Base-by-base conservation (phyloP, 2,888 invertebrate genomes). In the Sinodicranocentrus sp. region DNA sequence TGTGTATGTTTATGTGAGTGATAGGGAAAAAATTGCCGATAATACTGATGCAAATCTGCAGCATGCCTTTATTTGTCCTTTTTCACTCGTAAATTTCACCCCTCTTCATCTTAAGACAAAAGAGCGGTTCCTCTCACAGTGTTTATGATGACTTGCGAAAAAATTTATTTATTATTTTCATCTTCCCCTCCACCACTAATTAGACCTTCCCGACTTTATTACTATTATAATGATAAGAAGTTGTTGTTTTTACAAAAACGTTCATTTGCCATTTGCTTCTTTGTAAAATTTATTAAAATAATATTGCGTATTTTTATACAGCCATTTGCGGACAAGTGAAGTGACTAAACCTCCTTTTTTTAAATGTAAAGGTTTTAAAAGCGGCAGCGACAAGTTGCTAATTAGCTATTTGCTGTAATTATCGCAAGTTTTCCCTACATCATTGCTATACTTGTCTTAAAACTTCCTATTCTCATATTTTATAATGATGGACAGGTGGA, bases 141-240 rank as follows among this genome's bases (percentile, higher is more conserved):
- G 33, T 33, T 33, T 33, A 33, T 33, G 13, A 68, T 33, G 68
- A 77, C 77, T 67, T 17, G 67, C 57, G n/a, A 52, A 75, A 33
- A 33, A 52, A 75, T 48, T 75, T 75, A 61, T 77, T 77, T 77
- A 77, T 59, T n/a, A 52, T 19, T 76, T 76, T 76, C 67, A 67
- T 39, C 52, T 54, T 39, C 54, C 10, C 10, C 5, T 33, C 10
- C 10, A 6, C 44, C 57, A 68, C 77, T 77, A 77, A 77, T 77
- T 77, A 77, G 67, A 57, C 43, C 59, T 54, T 65, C 59, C 54
- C 43, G 33, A 10, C 33, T 33, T 33, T 33, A 33, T 33, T 10
- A 10, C 10, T n/a, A n/a, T n/a, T n/a, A n/a, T n/a, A n/a, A n/a
- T n/a, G n/a, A n/a, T n/a, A n/a, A n/a, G n/a, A n/a, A n/a, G n/a